Evolutionary conservation across 1,140 invertebrate species (phyloP).

Genomic region (Drosophila triauraria): DNA sequence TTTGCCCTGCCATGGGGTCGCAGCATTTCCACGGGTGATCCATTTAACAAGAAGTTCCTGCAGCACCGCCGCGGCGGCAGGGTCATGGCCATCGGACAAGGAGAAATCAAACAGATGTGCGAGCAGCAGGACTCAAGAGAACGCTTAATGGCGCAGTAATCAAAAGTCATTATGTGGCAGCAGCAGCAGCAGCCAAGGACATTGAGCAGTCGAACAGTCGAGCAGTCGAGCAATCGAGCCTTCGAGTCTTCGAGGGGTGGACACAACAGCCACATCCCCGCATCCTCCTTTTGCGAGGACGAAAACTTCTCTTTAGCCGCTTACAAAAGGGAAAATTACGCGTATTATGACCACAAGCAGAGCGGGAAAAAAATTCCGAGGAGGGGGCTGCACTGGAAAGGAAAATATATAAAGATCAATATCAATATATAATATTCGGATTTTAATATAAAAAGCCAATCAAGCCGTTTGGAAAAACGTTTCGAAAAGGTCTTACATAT

Average conservation of each 20-base stretch:
- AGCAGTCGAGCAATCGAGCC: not conserved
- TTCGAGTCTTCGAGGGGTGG: conserved; percentile 16
- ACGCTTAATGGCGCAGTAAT: conserved; percentile 80
- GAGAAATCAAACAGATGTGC: conserved; percentile 77
- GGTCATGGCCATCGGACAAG: conserved; percentile 42
- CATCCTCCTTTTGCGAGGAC: conserved; percentile 8
- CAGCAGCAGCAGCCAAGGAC: conserved; percentile 67
- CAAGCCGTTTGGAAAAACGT: not conserved
- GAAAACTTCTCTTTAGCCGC: conserved; percentile 33
- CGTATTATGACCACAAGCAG: conserved; percentile 72
- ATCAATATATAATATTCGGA: not conserved
- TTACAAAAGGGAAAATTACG: conserved; percentile 75
- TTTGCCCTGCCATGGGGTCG: conserved; percentile 50
- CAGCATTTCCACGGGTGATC: conserved; percentile 23
- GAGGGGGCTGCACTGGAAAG: not conserved
- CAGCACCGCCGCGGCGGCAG: conserved; percentile 13
- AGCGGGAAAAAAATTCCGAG: not conserved
- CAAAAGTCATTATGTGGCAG: conserved; percentile 78
- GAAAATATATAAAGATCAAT: not conserved
- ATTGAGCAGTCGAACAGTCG: not conserved
- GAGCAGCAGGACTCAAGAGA: conserved; percentile 60
- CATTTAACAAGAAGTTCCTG: conserved; percentile 47
- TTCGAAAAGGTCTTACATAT: too few relatives aligned
- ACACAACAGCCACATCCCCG: conserved; percentile 1
- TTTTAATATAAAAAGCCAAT: not conserved